Evolutionary conservation across 2,888 invertebrate genomes (phyloP), one percentile per base, ranked within the genome.

Genomic region (Germaria angustata): DNA sequence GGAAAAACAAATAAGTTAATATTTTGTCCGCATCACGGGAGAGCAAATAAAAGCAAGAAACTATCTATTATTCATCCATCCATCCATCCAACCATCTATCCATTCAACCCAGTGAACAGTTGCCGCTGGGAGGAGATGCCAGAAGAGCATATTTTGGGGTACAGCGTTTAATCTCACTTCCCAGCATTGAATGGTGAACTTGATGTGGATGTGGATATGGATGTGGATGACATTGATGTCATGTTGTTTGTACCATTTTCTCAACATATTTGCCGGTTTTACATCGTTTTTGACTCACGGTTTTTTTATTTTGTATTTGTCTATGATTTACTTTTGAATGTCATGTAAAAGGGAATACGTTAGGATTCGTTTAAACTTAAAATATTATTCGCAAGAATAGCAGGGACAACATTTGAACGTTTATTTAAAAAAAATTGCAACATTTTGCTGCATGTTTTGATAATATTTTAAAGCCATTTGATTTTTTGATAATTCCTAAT

Each of bases 1-100:
- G n/a, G 68, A 76, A 71, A 85, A 84, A 84, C 68, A 85, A 85
- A 85, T 84, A 86, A 86, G 84, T 85, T 86, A 84, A 85, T 86
- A 86, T 86, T 86, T 86, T 85, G 75, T 82, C 84, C 81, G 81
- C 85, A 85, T 76, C 76, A 61, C 59, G 72, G 75, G 46, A 75
- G 57, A 44, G 44, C 71, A 85, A 86, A 86, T 80, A 83, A 85
- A 84, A 84, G 55, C 80, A 84, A 72, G 81, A 84, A 79, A 84
- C 76, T 77, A 83, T 82, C 75, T 82, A 82, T 82, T 82, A 79
- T 82, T 82, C 79, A 82, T 82, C 66, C 71, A 79, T 32, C 36
- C 46, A 82, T 55, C 46, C 55, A 63, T 53, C 59, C 53, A 57
- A 17, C 55, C 82, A 81, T 75, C 73, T 65, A 78, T 15, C 46